Conservation (phyloP, 2,888 invertebrate species). For the Acronicta leporina region DNA sequence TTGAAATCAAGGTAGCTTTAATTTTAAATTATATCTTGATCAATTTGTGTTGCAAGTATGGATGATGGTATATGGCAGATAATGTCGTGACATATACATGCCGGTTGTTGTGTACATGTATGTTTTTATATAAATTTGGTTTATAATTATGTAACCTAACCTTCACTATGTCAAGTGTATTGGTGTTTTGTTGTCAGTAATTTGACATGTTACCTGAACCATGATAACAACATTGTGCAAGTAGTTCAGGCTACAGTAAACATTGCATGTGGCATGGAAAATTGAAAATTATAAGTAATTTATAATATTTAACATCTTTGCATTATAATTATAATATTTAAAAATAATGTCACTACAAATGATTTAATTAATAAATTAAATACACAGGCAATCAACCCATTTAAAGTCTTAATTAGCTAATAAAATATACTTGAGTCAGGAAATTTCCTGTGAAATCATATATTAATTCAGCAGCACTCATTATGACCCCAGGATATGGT, state of each 20-base stretch:
- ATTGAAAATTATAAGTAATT: no score
- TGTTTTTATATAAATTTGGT: slow-evolving; percentile 14
- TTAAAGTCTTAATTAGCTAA: no score
- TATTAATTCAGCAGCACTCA: no score
- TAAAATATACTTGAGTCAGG: no score
- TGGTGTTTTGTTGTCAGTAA: slow-evolving; percentile 53
- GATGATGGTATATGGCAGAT: neutral
- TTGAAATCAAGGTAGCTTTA: slow-evolving; percentile 88
- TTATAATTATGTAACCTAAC: slow-evolving; percentile 84
- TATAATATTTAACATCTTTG: no score
- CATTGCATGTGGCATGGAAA: no score
- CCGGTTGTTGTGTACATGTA: neutral
- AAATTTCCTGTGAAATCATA: no score
- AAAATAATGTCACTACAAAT: no score
- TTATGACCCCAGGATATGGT: no score
- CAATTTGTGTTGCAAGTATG: neutral
- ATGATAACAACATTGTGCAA: neutral
- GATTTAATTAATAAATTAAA: no score
- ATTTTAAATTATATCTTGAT: slow-evolving; percentile 17
- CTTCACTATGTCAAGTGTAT: slow-evolving; percentile 80
- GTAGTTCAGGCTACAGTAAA: neutral
- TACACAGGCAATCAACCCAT: no score
- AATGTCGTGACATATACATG: slow-evolving; percentile 1
- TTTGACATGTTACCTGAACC: slow-evolving; percentile 28
- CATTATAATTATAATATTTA: no score